A percentile compares a stretch with the other conserved stretches of the same genome.
phyloP scores from a whole-genome alignment of 2,888 invertebrate genomes.

The Amphipoea lucens region DNA sequence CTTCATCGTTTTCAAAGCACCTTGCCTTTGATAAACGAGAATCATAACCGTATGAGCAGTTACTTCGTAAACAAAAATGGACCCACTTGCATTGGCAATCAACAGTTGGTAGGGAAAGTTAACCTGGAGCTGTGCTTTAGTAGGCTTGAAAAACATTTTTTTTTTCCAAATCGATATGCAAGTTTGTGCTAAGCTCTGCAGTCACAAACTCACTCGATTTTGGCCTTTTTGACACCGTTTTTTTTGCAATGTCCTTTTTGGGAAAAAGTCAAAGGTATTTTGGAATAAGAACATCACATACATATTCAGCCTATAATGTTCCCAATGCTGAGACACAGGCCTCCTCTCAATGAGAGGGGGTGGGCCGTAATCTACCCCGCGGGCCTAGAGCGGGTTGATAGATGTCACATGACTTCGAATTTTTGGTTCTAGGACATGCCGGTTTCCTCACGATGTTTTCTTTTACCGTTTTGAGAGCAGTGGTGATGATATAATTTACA shows the following conservation, averaged over 20 bases:
- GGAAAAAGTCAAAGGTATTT: background rate
- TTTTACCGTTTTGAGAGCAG: too few relatives aligned
- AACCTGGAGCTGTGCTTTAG: background rate
- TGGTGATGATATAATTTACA: too few relatives aligned
- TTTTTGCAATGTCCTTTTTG: background rate
- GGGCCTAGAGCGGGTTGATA: too few relatives aligned
- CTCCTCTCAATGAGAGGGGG: too few relatives aligned
- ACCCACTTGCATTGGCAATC: conserved; percentile 1
- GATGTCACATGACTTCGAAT: too few relatives aligned
- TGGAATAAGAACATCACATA: background rate
- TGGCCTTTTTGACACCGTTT: background rate
- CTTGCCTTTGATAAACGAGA: conserved; percentile 27
- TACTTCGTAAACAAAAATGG: conserved; percentile 16
- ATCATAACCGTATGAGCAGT: background rate
- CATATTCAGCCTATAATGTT: too few relatives aligned
- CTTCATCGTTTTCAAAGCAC: conserved; percentile 16
- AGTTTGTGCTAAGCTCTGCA: background rate
- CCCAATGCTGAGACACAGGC: too few relatives aligned
- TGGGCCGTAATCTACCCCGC: too few relatives aligned
- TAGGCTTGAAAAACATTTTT: background rate
- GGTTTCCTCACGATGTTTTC: too few relatives aligned
- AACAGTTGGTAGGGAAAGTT: conserved; percentile 16
- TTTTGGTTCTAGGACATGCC: too few relatives aligned
- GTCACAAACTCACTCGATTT: background rate
- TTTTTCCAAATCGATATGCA: background rate